Evolutionary conservation across 2,113 vertebrate species (phyloP), one percentile per base, ranked within the genome.

Genomic region (Drymodes brunneopygia): DNA sequence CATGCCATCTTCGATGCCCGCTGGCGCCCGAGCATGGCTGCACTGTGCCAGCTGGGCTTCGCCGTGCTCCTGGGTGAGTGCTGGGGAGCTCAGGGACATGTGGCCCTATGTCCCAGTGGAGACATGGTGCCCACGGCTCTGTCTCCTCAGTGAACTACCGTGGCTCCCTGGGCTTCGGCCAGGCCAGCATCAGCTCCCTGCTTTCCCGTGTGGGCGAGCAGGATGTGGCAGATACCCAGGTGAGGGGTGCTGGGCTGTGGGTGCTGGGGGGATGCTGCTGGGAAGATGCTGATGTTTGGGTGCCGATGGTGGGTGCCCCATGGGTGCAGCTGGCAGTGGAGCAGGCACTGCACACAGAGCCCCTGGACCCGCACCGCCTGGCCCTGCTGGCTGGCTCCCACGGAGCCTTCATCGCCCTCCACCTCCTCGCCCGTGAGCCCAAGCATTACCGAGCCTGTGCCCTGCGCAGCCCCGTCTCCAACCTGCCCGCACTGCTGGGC

Each of bases 191-290:
- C 69, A 94, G 92, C 69, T 98, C 98, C 61, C 97, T 99, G 60
- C 97, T 98, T 12, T 97, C 98, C 79, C 97, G n/a, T 2, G 96
- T 99, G 28, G 99, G 98, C 51, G 96, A 89, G 72, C 98, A 99
- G 95, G 99, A 99, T 9, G 98, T 99, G 38, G 98, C 96, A 27
- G 99, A 99, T 77, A 98, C 98, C 20, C 98, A 99, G 98, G 98
- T 99, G 94, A 77, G 72, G 24, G 11, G 16, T 1, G 1, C 53
- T 54, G 84, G 42, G 51, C 36, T 47, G 27, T 27, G 50, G n/a
- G 2, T 64, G 33, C 65, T 74, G 69, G 27, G 31, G 10, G 14
- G 17, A 11, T 48, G 24, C 21, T 54, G 22, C n/a, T 58, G 21
- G 14, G 20, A 28, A 19, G 42, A 57, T 60, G 35, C 28, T 56